Conservation (phyloP, 2,888 invertebrate species). For the Timema cristinae region DNA sequence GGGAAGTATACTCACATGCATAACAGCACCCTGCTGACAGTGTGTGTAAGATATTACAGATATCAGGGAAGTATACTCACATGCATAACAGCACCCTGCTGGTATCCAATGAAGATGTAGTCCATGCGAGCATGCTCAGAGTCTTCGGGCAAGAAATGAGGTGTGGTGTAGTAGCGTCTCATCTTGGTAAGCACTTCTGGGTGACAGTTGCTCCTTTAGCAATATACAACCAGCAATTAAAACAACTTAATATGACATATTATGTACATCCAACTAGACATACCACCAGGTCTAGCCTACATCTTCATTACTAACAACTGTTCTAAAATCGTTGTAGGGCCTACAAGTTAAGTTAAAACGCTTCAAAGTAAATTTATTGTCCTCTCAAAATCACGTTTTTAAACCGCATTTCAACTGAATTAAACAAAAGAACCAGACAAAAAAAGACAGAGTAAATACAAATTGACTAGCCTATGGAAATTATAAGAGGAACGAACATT, state of each 20-base stretch:
- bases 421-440: no score
- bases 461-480: no score
- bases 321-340: background rate
- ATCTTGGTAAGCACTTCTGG: constrained; percentile 69
- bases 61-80: constrained; percentile 50
- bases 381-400: background rate
- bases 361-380: background rate
- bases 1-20: no score
- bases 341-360: background rate
- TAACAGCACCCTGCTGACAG: no score
- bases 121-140: constrained; percentile 86
- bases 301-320: background rate
- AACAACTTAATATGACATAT: background rate
- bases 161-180: constrained; percentile 71
- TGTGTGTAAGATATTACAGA: constrained; percentile 12
- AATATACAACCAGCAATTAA: constrained; percentile 28
- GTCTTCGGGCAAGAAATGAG: constrained; percentile 81
- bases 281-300: no score
- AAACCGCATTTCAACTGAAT: no score
- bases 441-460: no score
- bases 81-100: constrained; percentile 87
- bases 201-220: constrained; percentile 77
- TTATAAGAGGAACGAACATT: no score
- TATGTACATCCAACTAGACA: no score
- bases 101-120: constrained; percentile 89